A percentile compares a stretch with the other conserved stretches of the same genome.
These are phyloP conservation scores for Syrrhaptes paradoxus DNA, from an alignment of 2,113 vertebrate species.

Conservation along the genomic window DNA sequence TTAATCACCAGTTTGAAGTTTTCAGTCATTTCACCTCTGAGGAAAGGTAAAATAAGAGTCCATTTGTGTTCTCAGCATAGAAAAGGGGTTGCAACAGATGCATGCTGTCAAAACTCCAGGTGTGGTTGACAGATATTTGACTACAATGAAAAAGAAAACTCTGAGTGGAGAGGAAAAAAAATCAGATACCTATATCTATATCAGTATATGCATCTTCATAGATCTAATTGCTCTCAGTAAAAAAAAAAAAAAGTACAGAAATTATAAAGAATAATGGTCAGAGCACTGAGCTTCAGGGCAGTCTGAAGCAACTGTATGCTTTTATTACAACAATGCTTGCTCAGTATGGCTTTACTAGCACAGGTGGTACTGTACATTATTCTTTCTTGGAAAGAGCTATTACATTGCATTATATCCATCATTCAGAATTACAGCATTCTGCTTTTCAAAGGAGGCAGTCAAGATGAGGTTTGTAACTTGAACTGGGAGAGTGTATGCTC, in stretches of 20 bases:
- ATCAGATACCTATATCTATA: not conserved
- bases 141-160: not conserved
- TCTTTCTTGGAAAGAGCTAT: conserved; percentile 9
- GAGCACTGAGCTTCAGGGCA: not conserved
- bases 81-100: not conserved
- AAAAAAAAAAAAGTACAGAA: not conserved
- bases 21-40: not conserved
- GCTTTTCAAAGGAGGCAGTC: not conserved
- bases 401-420: not conserved
- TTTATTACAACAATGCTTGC: conserved; percentile 6
- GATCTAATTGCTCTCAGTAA: not conserved
- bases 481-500: not conserved
- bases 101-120: not conserved
- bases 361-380: conserved; percentile 15
- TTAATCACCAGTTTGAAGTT: not conserved
- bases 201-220: not conserved
- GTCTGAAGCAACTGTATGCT: not conserved
- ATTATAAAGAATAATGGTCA: not conserved
- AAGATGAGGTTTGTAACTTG: not conserved
- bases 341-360: not conserved
- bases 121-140: not conserved
- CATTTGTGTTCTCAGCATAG: not conserved
- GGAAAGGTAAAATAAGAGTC: not conserved
- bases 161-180: not conserved
- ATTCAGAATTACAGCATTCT: conserved; percentile 9